Evolutionary conservation across 1,140 invertebrate genomes (phyloP).

Genomic region (Drosophila tani): DNA sequence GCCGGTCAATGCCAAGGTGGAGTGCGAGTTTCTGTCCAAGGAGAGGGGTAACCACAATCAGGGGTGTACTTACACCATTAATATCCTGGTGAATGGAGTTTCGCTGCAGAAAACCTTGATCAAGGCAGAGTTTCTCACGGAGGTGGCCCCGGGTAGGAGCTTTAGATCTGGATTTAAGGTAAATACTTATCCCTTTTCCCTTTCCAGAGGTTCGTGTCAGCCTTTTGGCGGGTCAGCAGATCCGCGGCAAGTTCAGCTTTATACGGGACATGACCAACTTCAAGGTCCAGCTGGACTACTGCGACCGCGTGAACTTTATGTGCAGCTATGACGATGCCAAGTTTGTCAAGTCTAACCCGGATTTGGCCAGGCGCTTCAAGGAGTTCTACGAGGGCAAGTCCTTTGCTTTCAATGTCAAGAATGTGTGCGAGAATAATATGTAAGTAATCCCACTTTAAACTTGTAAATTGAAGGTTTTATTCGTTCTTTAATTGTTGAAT

Average conservation of each 20-base stretch:
- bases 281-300: slow-evolving; percentile 73
- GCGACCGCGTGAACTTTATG: slow-evolving; percentile 65
- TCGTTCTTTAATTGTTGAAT: background rate
- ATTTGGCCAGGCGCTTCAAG: slow-evolving; percentile 72
- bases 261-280: slow-evolving; percentile 78
- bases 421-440: slow-evolving; percentile 83
- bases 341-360: slow-evolving; percentile 79
- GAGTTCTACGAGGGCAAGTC: slow-evolving; percentile 77
- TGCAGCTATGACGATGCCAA: slow-evolving; percentile 77
- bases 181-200: background rate
- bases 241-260: slow-evolving; percentile 71
- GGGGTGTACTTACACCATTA: slow-evolving; percentile 53
- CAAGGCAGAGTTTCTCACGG: slow-evolving; percentile 63
- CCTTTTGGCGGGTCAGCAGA: slow-evolving; percentile 76
- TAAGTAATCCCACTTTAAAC: too few relatives aligned
- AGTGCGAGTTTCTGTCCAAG: slow-evolving; percentile 70
- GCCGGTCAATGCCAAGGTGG: slow-evolving; percentile 64
- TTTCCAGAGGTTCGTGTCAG: slow-evolving; percentile 67
- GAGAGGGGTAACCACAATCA: slow-evolving; percentile 18
- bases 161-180: too few relatives aligned
- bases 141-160: slow-evolving; percentile 60
- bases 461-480: too few relatives aligned
- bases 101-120: slow-evolving; percentile 66
- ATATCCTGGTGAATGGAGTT: slow-evolving; percentile 67
- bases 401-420: slow-evolving; percentile 71